Conservation (phyloP, 2,797 vertebrate genomes). For the Chelon auratus region DNA sequence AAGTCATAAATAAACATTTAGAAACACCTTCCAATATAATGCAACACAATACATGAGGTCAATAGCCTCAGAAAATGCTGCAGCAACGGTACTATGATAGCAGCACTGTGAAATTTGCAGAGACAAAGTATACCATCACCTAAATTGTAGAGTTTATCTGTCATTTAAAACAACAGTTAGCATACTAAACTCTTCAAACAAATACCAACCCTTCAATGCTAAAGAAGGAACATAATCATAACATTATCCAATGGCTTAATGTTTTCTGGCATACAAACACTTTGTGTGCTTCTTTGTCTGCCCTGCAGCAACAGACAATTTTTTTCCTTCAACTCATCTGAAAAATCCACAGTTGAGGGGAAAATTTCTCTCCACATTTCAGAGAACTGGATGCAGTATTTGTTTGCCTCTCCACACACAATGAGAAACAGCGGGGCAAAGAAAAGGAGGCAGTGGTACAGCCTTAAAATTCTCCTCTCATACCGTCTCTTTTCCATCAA, state of each 20-base stretch:
- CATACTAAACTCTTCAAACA: not conserved
- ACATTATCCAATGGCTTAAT: not conserved
- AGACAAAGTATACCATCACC: no score
- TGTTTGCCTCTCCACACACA: not conserved
- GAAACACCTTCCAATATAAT: not conserved
- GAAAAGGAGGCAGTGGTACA: constrained; percentile 5
- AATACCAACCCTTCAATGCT: not conserved
- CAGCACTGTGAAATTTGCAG: not conserved
- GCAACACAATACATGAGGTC: not conserved
- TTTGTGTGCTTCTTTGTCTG: constrained; percentile 8
- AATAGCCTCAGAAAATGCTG: not conserved
- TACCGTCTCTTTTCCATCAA: constrained; percentile 33
- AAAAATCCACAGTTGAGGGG: constrained; percentile 3
- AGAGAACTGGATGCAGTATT: not conserved
- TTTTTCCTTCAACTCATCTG: constrained; percentile 11
- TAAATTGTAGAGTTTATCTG: no score
- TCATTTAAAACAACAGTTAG: not conserved
- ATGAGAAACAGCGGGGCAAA: constrained; percentile 7
- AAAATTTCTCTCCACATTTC: constrained; percentile 14
- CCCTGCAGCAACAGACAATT: not conserved
- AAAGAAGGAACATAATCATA: not conserved
- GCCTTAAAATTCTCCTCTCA: constrained; percentile 42
- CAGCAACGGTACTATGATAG: not conserved
- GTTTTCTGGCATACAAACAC: not conserved
- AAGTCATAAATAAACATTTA: not conserved